Conservation (phyloP, 2,888 invertebrate genomes). For the Eupithecia centaureata region DNA sequence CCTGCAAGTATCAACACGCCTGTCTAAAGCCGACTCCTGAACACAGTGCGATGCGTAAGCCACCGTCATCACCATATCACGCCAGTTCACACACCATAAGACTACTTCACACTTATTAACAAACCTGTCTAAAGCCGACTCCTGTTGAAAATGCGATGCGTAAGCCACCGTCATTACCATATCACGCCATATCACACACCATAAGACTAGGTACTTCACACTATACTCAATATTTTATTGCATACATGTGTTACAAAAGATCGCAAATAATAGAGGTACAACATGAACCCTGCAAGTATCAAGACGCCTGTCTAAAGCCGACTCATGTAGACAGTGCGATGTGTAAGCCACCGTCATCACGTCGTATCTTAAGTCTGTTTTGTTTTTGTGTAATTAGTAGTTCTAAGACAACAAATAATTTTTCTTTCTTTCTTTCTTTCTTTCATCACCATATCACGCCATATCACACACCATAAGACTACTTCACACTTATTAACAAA, state of each 20-base stretch:
- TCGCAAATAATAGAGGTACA: no score
- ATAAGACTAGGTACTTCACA: no score
- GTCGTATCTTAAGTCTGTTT: slow-evolving; percentile 95
- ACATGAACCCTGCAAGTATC: slow-evolving; percentile 97
- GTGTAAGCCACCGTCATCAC: slow-evolving; percentile 98
- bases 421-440: no score
- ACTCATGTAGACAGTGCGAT: slow-evolving; percentile 99
- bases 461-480: slow-evolving; percentile 98
- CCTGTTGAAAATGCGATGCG: slow-evolving; percentile 99
- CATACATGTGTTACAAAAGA: no score
- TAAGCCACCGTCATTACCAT: slow-evolving; percentile 94
- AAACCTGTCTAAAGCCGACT: slow-evolving; percentile 90
- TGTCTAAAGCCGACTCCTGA: no score
- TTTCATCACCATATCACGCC: slow-evolving; percentile 75
- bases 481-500: slow-evolving; percentile 93
- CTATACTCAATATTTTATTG: no score
- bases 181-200: slow-evolving; percentile 90
- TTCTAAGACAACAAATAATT: no score
- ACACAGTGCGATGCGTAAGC: slow-evolving; percentile 99
- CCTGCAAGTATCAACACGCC: slow-evolving; percentile 89
- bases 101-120: slow-evolving; percentile 96
- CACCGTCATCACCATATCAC: slow-evolving; percentile 95
- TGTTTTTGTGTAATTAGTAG: no score
- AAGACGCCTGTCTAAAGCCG: slow-evolving; percentile 88
- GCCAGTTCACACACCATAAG: slow-evolving; percentile 97